Evolutionary conservation across 1,140 invertebrate genomes (phyloP).

Genomic region (Cydia amplana): DNA sequence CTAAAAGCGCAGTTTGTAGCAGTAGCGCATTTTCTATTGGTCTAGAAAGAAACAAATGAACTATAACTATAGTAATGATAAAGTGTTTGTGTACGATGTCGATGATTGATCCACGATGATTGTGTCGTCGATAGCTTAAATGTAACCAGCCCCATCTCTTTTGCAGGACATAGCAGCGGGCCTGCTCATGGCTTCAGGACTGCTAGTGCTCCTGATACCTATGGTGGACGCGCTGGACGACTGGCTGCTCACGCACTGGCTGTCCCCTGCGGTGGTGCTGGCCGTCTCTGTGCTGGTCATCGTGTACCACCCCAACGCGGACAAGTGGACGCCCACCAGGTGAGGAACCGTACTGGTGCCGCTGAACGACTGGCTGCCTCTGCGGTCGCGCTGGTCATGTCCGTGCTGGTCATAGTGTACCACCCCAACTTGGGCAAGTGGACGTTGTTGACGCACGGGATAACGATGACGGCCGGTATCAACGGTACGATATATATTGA

Average conservation of each 20-base stretch:
- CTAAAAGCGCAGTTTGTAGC: too few relatives aligned
- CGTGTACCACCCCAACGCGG: conserved; percentile 86
- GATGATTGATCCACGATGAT: too few relatives aligned
- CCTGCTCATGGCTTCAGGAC: conserved; percentile 82
- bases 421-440: conserved; percentile 88
- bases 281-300: conserved; percentile 83
- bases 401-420: conserved; percentile 84
- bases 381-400: conserved; percentile 43
- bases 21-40: too few relatives aligned
- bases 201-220: conserved; percentile 88
- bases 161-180: conserved; percentile 90
- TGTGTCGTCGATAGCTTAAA: too few relatives aligned
- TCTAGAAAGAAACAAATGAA: too few relatives aligned
- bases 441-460: conserved; percentile 72
- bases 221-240: conserved; percentile 87
- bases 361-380: neutral
- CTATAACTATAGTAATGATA: too few relatives aligned
- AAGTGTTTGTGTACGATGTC: too few relatives aligned
- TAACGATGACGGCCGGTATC: too few relatives aligned
- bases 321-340: conserved; percentile 91
- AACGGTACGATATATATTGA: too few relatives aligned
- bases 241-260: conserved; percentile 84
- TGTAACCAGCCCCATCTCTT: neutral
- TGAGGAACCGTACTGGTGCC: conserved; percentile 45
- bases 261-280: conserved; percentile 84